A percentile compares a stretch with the other conserved stretches of the same genome.
Conservation (phyloP, 1,140 invertebrate genomes). For the Anastrepha ludens region DNA sequence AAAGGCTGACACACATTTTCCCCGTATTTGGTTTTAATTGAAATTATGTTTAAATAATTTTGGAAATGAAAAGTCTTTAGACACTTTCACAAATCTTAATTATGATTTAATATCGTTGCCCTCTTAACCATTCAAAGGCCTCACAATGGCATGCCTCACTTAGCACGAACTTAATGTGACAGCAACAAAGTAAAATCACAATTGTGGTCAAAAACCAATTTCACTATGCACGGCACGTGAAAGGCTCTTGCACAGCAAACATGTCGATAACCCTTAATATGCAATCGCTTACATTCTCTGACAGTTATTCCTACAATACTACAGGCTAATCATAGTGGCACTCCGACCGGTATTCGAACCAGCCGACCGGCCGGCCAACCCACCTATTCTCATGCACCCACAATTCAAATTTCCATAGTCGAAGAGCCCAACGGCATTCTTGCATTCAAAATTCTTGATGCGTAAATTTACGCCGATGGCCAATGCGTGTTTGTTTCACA, state of each 20-base stretch:
- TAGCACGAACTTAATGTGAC: neutral
- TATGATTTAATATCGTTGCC: too few species aligned
- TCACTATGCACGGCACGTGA: neutral
- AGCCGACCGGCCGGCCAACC: too few species aligned
- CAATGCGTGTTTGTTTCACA: neutral
- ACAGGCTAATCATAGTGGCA: neutral
- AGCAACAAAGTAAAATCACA: neutral
- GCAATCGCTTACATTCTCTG: neutral
- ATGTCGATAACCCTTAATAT: neutral
- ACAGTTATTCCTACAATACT: neutral
- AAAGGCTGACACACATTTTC: too few species aligned
- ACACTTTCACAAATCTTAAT: too few species aligned
- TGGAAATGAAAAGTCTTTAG: too few species aligned
- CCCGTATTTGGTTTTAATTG: too few species aligned
- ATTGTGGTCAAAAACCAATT: slow-evolving; percentile 20
- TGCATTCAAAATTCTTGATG: neutral
- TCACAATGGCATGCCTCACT: neutral
- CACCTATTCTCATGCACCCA: too few species aligned
- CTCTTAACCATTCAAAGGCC: too few species aligned
- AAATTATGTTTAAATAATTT: too few species aligned
- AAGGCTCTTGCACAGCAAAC: neutral
- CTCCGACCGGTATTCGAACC: neutral
- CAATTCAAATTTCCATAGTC: too few species aligned
- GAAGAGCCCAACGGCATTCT: neutral
- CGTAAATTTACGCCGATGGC: neutral